Conservation (phyloP, 2,113 vertebrate species). For the Tachycineta bicolor region DNA sequence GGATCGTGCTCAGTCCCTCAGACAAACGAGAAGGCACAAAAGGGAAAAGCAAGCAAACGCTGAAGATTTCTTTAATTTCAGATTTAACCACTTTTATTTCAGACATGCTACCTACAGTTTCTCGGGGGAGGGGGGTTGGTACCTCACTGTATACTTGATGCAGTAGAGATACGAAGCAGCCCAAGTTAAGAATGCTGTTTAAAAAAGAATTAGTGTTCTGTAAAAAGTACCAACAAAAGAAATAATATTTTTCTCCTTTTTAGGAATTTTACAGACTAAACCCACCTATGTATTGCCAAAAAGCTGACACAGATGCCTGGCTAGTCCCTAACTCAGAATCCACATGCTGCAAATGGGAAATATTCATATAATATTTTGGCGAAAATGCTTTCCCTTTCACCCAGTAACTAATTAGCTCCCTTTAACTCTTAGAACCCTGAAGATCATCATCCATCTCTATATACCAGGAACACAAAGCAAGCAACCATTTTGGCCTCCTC, state of each 20-base stretch:
- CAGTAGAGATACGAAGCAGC: background rate
- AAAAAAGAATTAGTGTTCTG: background rate
- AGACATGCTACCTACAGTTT: background rate
- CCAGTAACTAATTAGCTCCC: background rate
- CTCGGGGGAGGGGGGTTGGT: background rate
- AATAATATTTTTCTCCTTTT: background rate
- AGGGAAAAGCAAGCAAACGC: slow-evolving; percentile 1
- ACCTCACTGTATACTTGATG: background rate
- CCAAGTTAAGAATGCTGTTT: background rate
- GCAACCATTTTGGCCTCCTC: background rate
- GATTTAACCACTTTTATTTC: slow-evolving; percentile 35
- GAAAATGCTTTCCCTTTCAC: background rate
- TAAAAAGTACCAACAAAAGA: background rate
- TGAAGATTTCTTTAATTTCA: slow-evolving; percentile 1
- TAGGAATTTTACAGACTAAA: background rate
- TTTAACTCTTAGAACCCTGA: slow-evolving; percentile 4
- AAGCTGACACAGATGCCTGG: background rate
- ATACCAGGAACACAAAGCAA: background rate
- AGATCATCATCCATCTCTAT: background rate
- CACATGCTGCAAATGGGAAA: background rate
- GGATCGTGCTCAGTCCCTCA: slow-evolving; percentile 46
- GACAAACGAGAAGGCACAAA: background rate
- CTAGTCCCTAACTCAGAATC: background rate
- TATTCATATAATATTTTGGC: background rate
- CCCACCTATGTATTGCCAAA: background rate